A percentile compares a stretch with the other conserved stretches of the same genome.
Conservation (phyloP, 35 echinoderm and acorn worm species). For the Ophiothrix spiculata region DNA sequence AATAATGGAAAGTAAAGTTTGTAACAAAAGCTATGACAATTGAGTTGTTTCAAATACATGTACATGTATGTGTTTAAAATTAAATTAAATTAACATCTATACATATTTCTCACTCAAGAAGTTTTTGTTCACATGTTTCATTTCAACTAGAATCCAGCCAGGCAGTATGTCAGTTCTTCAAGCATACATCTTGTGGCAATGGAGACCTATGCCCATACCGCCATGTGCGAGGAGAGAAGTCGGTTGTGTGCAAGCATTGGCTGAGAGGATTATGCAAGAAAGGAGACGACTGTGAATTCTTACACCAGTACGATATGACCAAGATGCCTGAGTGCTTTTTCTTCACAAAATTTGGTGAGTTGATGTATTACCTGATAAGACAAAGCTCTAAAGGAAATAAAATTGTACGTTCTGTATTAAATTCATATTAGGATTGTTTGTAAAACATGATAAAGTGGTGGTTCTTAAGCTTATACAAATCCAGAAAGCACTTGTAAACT, state of each 20-base stretch:
- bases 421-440: no score
- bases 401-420: no score
- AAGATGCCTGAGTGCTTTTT: conserved; percentile 99
- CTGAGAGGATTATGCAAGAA: conserved; percentile 97
- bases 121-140: neutral
- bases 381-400: neutral
- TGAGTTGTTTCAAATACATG: neutral
- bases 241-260: conserved; percentile 98
- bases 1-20: no score
- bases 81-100: neutral
- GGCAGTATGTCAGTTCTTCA: conserved; percentile 92
- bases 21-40: neutral
- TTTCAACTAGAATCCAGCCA: conserved; percentile 90
- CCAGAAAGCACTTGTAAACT: no score
- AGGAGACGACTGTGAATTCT: conserved; percentile 97
- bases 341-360: conserved; percentile 97
- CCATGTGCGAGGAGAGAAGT: conserved; percentile 94
- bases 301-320: conserved; percentile 97
- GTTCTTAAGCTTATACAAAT: no score
- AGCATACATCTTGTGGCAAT: conserved; percentile 72
- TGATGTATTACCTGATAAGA: neutral
- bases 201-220: conserved; percentile 87
- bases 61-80: neutral
- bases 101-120: neutral
- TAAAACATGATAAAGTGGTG: no score